Conservation (phyloP, 2,113 vertebrate species). For the Leptobrachium ailaonicum region DNA sequence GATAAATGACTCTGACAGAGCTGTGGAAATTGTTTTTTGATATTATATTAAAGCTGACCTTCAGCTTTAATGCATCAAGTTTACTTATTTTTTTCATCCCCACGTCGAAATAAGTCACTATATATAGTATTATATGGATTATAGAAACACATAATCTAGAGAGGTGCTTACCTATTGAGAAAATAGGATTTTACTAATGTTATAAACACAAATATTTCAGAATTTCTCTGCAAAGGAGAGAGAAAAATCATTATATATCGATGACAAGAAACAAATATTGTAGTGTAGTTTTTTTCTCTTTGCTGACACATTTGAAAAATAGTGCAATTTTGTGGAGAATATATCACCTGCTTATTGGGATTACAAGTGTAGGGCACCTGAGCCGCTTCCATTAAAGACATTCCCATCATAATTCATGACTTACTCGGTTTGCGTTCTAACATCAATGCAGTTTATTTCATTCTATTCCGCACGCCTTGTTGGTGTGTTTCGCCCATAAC, state of each 20-base stretch:
- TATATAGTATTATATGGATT: not conserved
- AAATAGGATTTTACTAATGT: slow-evolving; percentile 7
- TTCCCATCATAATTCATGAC: no score
- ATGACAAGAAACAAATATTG: slow-evolving; percentile 37
- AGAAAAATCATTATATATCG: slow-evolving; percentile 34
- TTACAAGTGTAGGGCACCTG: not conserved
- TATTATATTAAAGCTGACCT: slow-evolving; percentile 82
- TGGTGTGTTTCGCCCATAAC: no score
- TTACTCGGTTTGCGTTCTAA: no score
- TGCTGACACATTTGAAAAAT: slow-evolving; percentile 26
- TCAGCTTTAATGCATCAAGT: slow-evolving; percentile 72
- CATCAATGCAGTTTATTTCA: no score
- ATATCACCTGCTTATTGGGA: not conserved
- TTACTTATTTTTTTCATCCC: slow-evolving; percentile 63
- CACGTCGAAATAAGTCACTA: slow-evolving; percentile 54
- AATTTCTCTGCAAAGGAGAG: slow-evolving; percentile 15
- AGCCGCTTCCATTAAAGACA: not conserved
- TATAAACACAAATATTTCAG: not conserved
- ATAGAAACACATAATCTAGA: slow-evolving; percentile 9
- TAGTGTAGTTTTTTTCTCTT: not conserved
- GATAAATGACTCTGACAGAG: slow-evolving; percentile 81
- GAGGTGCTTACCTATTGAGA: slow-evolving; percentile 35
- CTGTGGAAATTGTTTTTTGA: slow-evolving; percentile 81
- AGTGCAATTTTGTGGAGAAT: not conserved
- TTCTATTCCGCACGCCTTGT: no score